These are phyloP conservation scores for Aelia acuminata DNA, from an alignment of 2,888 invertebrate genomes.

Conservation along the genomic window DNA sequence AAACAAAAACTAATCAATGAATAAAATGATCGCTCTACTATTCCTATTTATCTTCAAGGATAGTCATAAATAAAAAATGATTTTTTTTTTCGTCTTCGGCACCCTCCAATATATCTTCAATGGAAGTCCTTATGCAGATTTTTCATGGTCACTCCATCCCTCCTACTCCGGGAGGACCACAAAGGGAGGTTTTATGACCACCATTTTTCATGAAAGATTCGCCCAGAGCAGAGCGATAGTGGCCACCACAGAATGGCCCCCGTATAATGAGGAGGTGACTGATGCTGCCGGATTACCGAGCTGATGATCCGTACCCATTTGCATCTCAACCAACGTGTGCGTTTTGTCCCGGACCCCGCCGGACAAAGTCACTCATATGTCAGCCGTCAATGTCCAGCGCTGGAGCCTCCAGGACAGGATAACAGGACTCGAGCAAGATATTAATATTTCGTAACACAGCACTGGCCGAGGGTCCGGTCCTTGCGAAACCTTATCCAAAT, in stretches of 20 bases:
- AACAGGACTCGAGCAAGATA: not conserved
- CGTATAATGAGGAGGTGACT: constrained; percentile 14
- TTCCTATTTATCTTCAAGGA: not conserved
- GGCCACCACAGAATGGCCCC: constrained; percentile 12
- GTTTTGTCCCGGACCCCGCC: constrained; percentile 25
- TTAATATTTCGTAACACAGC: constrained; percentile 40
- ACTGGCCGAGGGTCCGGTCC: constrained; percentile 11
- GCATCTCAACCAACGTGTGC: constrained; percentile 53
- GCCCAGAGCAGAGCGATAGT: not conserved
- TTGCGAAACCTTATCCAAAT: constrained; percentile 47
- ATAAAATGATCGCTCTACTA: not conserved
- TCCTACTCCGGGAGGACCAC: not conserved
- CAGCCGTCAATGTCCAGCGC: constrained; percentile 17
- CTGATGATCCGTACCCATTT: constrained; percentile 51
- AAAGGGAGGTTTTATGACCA: constrained; percentile 24
- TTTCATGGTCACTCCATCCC: constrained; percentile 36
- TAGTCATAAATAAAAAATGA: not conserved
- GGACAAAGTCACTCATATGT: constrained; percentile 48
- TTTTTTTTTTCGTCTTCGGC: not conserved
- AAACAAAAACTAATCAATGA: not conserved
- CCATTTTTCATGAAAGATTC: constrained; percentile 21
- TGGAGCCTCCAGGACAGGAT: not conserved
- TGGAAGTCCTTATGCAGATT: constrained; percentile 14
- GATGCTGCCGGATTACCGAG: constrained; percentile 15
- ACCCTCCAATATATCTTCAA: not conserved